Evolutionary conservation across 1,140 invertebrate species (phyloP).

Genomic region (Theocolax elegans): DNA sequence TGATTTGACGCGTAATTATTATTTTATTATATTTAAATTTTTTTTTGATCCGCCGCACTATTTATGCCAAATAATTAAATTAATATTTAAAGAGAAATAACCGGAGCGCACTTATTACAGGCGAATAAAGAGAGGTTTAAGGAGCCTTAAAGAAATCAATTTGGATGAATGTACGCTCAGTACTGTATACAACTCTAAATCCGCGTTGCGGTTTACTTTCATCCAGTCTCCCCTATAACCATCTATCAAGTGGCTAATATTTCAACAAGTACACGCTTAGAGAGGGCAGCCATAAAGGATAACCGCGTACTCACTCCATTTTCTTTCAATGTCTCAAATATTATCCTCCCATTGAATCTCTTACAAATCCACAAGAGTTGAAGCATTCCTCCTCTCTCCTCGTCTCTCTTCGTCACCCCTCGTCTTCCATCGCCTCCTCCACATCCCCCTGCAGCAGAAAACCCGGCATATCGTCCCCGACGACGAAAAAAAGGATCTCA

Average conservation of each 20-base stretch:
- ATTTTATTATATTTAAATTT: no score
- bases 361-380: constrained; percentile 4
- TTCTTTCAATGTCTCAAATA: constrained; percentile 15
- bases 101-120: no score
- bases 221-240: background rate
- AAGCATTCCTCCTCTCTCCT: background rate
- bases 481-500: constrained; percentile 17
- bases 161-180: no score
- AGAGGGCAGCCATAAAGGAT: background rate
- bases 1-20: no score
- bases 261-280: background rate
- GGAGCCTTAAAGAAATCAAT: no score
- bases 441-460: background rate
- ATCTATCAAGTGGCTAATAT: background rate
- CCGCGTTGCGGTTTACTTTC: background rate
- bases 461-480: background rate
- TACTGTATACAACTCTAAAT: no score
- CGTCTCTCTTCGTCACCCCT: constrained; percentile 1
- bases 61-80: no score
- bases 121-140: no score
- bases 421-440: background rate
- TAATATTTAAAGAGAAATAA: no score
- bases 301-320: background rate
- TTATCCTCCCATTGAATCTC: constrained; percentile 14
- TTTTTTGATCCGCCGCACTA: no score